Evolutionary conservation across 1,140 invertebrate species (phyloP).

Genomic region (Solenopsis invicta): DNA sequence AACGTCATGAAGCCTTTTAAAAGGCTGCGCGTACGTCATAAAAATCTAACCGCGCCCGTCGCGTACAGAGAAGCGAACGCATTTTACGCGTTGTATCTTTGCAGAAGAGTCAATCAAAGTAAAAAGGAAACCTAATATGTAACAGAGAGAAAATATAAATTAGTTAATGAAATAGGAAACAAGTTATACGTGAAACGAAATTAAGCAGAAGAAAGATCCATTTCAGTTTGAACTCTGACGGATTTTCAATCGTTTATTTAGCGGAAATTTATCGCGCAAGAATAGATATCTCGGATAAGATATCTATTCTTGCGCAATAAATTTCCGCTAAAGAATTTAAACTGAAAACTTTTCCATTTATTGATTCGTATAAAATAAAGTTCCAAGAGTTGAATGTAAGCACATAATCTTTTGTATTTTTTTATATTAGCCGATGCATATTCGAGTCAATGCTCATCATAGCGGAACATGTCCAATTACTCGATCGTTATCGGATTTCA

Average conservation of each 20-base stretch:
- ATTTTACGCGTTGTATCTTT: conserved; percentile 8
- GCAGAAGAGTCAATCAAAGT: conserved; percentile 6
- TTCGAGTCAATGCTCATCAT: neutral
- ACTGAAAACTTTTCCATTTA: neutral
- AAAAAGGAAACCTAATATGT: conserved; percentile 11
- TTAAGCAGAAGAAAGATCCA: neutral
- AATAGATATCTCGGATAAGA: neutral
- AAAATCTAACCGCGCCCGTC: conserved; percentile 41
- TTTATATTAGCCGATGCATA: neutral
- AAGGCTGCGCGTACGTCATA: conserved; percentile 23
- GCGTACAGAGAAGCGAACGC: neutral
- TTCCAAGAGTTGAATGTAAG: neutral
- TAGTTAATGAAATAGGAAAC: neutral
- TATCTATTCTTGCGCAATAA: no score
- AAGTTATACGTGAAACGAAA: neutral
- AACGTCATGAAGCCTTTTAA: conserved; percentile 61
- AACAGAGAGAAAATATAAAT: neutral
- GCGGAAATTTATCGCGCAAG: neutral
- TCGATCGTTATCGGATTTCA: conserved; percentile 37
- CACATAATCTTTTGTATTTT: neutral
- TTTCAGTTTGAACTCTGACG: neutral
- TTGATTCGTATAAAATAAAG: neutral
- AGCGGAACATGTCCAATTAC: conserved; percentile 38
- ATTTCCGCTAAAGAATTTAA: no score
- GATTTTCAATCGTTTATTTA: neutral